A percentile compares a stretch with the other conserved stretches of the same genome.
Evolutionary conservation across 2,888 invertebrate genomes (phyloP).

Genomic region (Onchidella celtica): DNA sequence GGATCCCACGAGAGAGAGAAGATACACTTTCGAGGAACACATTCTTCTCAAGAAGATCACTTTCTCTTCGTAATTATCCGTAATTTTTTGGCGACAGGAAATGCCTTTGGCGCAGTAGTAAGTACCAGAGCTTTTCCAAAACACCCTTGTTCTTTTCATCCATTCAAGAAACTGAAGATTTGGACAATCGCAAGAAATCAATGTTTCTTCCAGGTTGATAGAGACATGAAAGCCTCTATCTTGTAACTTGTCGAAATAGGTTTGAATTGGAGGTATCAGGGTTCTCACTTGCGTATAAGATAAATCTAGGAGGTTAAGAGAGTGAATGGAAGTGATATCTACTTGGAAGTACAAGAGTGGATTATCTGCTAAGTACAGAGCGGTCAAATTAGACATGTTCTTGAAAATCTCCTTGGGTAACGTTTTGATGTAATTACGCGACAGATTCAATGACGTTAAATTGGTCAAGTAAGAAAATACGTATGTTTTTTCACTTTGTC

Average conservation of each 20-base stretch:
- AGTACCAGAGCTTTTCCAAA: too few relatives aligned
- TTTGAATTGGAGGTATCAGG: constrained; percentile 2
- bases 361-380: neutral
- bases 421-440: neutral
- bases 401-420: neutral
- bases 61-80: too few relatives aligned
- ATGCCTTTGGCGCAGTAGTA: too few relatives aligned
- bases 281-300: neutral
- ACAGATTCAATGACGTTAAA: neutral
- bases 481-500: too few relatives aligned
- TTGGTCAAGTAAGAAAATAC: neutral
- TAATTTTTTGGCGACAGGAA: too few relatives aligned
- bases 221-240: neutral
- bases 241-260: constrained; percentile 18
- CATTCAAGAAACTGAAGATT: constrained; percentile 44
- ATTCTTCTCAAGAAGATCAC: too few relatives aligned
- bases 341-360: neutral
- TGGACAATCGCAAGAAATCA: constrained; percentile 35
- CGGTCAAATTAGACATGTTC: neutral
- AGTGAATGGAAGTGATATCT: constrained; percentile 15
- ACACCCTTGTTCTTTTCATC: too few relatives aligned
- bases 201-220: constrained; percentile 24
- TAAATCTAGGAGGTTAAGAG: constrained; percentile 16
- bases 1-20: too few relatives aligned
- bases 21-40: too few relatives aligned